phyloP scores from a whole-genome alignment of 1,140 invertebrate genomes.

The Tetraneura akinire region DNA sequence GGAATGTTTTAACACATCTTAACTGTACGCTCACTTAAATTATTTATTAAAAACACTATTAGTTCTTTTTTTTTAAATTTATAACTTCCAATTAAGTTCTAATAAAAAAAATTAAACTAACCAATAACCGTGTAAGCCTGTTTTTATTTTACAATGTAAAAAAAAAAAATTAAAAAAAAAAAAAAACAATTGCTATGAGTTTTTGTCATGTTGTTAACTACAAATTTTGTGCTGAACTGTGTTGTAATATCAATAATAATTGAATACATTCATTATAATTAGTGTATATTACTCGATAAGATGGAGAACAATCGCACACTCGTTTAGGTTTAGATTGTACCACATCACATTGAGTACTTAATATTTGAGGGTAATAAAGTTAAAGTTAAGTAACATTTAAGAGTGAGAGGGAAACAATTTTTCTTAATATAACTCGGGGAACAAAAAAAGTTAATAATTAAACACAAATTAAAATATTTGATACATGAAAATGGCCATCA shows the following conservation, averaged over 20 bases:
- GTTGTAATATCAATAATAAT: slow-evolving; percentile 12
- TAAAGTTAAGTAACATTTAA: slow-evolving; percentile 49
- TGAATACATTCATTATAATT: slow-evolving; percentile 31
- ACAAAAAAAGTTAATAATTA: slow-evolving; percentile 44
- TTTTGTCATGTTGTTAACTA: slow-evolving; percentile 29
- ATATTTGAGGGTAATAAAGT: slow-evolving; percentile 5
- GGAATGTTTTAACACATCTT: slow-evolving; percentile 47
- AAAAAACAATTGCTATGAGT: slow-evolving; percentile 23
- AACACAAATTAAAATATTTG: slow-evolving; percentile 46
- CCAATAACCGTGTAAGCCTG: slow-evolving; percentile 46
- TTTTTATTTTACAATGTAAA: slow-evolving; percentile 38
- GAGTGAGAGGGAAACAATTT: slow-evolving; percentile 13
- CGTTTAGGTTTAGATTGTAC: slow-evolving; percentile 41
- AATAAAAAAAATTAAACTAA: slow-evolving; percentile 40
- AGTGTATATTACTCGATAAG: slow-evolving; percentile 43
- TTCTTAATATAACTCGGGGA: slow-evolving; percentile 29
- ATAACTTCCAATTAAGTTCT: slow-evolving; percentile 23
- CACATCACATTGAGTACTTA: slow-evolving; percentile 42
- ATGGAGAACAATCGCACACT: slow-evolving; percentile 44
- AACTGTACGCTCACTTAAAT: slow-evolving; percentile 36
- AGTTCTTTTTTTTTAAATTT: slow-evolving; percentile 29
- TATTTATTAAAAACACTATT: slow-evolving; percentile 43
- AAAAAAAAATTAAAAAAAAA: slow-evolving; percentile 5
- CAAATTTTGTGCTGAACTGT: slow-evolving; percentile 40
- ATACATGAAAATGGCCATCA: slow-evolving; percentile 46